Evolutionary conservation across 2,888 invertebrate genomes (phyloP), one percentile per base, ranked within the genome.

Genomic region (Arge pagana): DNA sequence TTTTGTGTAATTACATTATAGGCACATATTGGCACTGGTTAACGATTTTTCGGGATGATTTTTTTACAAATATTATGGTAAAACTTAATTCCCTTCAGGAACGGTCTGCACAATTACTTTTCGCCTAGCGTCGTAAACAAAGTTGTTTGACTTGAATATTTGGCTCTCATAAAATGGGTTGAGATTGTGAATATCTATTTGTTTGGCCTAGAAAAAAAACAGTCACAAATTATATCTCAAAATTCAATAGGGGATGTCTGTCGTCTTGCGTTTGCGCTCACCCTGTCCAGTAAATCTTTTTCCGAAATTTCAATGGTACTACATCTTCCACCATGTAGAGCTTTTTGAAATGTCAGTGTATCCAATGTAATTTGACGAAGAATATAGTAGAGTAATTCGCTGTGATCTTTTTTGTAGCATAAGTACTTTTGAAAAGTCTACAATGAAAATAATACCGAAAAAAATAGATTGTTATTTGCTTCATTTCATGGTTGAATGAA

Each of bases 381-480:
- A 60, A 98, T 89, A 78, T 96, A 99, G 79, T 96, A 92, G 0
- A 99, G 80, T 18, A 99, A 82, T 73, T 99, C 98, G 66, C 95
- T 93, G 81, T 96, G 93, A 77, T 99, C 97, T 68, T 94, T 91
- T 72, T 94, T 93, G 83, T 89, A 98, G 0, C 91, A 82, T 39
- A 99, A 80, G 79, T 96, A 97, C 61, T 92, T 89, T 66, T 91
- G 89, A 86, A 99, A 99, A 64, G 90, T 90, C 90, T 93, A 80
- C 4, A 80, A 80, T 56, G 67, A 62, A 56, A 51, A 62, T 43
- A 53, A 33, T 50, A 11, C 2, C 39, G 39, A 53, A 45, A 43
- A 56, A 13, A 39, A 28, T 16, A 33, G 10, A 26, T 24, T 15
- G 21, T 16, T 8, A 19, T 43, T 37, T 13, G 30, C 16, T 19